These are phyloP conservation scores for Cephus rjabovi DNA, from an alignment of 2,888 invertebrate genomes.

Conservation along the genomic window DNA sequence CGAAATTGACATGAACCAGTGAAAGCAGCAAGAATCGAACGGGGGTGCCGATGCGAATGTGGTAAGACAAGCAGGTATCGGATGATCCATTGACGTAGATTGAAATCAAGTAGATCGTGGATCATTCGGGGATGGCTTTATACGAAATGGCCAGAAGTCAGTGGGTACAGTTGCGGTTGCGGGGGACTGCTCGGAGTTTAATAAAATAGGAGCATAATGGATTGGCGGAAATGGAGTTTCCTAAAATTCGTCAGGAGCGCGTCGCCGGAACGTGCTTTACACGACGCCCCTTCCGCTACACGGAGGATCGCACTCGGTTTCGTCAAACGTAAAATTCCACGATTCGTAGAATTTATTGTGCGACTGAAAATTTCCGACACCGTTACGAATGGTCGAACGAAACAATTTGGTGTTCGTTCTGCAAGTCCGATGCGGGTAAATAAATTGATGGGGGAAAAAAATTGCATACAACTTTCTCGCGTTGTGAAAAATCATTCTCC, in stretches of 20 bases:
- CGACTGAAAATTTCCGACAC: neutral
- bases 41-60: neutral
- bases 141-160: neutral
- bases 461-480: neutral
- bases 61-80: neutral
- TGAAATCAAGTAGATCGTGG: neutral
- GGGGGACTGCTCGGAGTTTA: neutral
- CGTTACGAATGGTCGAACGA: neutral
- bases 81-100: neutral
- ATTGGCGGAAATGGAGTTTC: neutral
- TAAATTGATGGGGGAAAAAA: neutral
- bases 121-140: neutral
- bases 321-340: slow-evolving; percentile 1
- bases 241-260: neutral
- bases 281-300: neutral
- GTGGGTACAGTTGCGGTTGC: neutral
- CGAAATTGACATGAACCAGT: neutral
- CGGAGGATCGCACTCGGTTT: neutral
- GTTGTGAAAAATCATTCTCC: neutral
- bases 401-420: neutral
- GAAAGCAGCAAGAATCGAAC: neutral
- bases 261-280: neutral
- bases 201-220: neutral
- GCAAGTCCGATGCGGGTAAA: neutral
- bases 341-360: neutral